Evolutionary conservation across 1,140 invertebrate genomes (phyloP).

Genomic region (Sycobia sp.): DNA sequence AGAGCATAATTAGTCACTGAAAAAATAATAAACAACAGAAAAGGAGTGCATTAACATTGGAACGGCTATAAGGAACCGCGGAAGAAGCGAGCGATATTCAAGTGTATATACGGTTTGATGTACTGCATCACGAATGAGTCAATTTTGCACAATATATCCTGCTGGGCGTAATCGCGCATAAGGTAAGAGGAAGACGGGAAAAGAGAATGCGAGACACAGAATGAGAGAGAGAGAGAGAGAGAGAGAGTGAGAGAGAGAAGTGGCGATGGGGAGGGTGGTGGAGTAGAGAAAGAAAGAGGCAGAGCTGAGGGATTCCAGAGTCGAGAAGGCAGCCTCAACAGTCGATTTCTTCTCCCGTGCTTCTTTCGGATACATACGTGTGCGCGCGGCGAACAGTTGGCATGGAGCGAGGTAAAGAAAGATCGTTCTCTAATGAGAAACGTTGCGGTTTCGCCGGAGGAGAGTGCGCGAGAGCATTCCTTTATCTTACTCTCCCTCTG

Average conservation of each 20-base stretch:
- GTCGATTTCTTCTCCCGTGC: conserved; percentile 37
- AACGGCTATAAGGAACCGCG: neutral
- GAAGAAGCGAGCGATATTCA: neutral
- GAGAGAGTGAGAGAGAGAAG: no score
- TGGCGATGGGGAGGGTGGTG: no score
- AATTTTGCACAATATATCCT: conserved; percentile 41
- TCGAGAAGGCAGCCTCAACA: neutral
- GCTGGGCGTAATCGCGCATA: conserved; percentile 8
- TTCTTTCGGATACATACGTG: conserved; percentile 1
- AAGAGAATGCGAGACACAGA: no score
- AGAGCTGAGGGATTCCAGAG: neutral
- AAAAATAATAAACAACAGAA: no score
- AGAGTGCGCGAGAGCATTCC: conserved; percentile 29
- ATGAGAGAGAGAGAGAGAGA: no score
- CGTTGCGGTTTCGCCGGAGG: conserved; percentile 23
- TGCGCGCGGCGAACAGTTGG: neutral
- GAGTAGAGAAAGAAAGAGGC: no score
- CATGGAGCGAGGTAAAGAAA: neutral
- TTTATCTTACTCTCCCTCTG: no score
- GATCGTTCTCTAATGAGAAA: conserved; percentile 44
- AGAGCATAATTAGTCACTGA: no score
- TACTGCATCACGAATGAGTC: conserved; percentile 41
- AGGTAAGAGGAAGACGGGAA: no score
- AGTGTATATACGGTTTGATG: conserved; percentile 26
- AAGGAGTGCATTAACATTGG: neutral